Conservation (phyloP, 2,113 vertebrate genomes). For the Dasyurus viverrinus region DNA sequence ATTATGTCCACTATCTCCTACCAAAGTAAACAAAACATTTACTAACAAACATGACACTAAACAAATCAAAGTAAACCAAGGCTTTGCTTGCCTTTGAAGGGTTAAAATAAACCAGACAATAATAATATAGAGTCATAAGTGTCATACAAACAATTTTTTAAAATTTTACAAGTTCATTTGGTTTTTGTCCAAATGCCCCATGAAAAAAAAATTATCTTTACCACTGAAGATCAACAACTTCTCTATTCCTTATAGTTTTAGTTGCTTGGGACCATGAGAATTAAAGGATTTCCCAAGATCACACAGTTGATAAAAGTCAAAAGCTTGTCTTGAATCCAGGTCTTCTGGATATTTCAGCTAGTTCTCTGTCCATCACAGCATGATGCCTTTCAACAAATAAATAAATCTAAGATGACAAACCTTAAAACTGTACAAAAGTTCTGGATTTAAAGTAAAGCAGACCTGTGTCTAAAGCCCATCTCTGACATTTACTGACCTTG, state of each 20-base stretch:
- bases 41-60: background rate
- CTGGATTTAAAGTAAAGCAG: background rate
- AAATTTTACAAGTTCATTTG: background rate
- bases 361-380: background rate
- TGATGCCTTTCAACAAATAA: background rate
- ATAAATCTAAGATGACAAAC: background rate
- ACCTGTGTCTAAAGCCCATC: background rate
- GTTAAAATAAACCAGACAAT: conserved; percentile 12
- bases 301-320: background rate
- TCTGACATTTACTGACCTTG: background rate
- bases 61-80: background rate
- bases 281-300: background rate
- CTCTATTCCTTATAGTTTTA: background rate
- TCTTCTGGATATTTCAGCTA: background rate
- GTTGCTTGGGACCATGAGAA: background rate
- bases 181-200: background rate
- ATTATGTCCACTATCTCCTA: background rate
- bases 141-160: background rate
- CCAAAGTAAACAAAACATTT: background rate
- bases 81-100: background rate
- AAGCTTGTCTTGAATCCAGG: background rate
- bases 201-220: background rate
- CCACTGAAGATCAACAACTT: background rate
- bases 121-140: background rate
- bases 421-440: background rate